Base-by-base conservation (phyloP, 2,113 vertebrate species). In the Rhizomys pruinosus region DNA sequence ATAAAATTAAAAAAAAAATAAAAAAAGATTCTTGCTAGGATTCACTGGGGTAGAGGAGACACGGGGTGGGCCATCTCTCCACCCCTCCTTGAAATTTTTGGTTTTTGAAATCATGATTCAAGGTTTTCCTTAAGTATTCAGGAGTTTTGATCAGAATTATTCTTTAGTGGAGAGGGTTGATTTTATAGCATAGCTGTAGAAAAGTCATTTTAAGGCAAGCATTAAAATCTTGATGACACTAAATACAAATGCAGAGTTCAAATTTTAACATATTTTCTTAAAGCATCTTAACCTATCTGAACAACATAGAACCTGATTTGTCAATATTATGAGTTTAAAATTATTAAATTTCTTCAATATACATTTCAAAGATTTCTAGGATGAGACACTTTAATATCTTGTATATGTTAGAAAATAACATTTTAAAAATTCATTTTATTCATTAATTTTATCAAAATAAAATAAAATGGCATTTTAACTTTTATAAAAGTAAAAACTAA, bases 131-230 rank as follows among this genome's bases (percentile, higher is more conserved):
- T 34, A 89, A 85, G 37, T 42, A 79, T 89, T 89, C 66, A 72
- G n/a, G 55, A 77, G n/a, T 90, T 97, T 81, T 86, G 34, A 86
- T 82, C 59, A 96, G 55, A 86, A 27, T 59, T 71, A 80, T 44
- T 77, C 9, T 88, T 8, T 27, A 44, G 3, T 61, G 27, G 34
- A 32, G 82, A 94, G 22, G 11, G 87, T 87, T 59, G 66, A 25
- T 6, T 84, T 77, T 71, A 16, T 74, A 82, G 69, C 19, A 57
- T 22, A 78, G 9, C 8, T 80, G 0, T 42, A 73, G 63, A 57
- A 69, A 85, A 39, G 89, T 11, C 25, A 5, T 82, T n/a, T 64
- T 32, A 39, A 79, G 19, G 59, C 29, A 82, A 82, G 10, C 3
- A 47, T 82, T 69, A 71, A 89, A 39, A 3, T 2, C 1, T 52